phyloP scores from a whole-genome alignment of 2,888 invertebrate genomes.

The Epirrhoe alternata region DNA sequence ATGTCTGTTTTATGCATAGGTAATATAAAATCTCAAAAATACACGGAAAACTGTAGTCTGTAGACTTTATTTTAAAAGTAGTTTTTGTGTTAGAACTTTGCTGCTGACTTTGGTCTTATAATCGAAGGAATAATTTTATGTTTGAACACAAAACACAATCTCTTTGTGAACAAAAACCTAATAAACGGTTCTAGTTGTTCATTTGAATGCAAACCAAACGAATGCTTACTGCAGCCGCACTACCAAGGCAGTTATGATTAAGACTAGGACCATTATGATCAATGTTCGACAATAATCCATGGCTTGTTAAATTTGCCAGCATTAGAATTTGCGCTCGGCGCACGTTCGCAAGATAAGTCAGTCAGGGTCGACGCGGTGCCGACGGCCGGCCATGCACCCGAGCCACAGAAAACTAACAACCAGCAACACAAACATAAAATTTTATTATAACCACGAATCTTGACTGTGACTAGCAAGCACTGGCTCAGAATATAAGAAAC shows the following conservation, averaged over 20 bases:
- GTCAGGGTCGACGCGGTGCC: constrained; percentile 84
- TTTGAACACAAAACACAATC: neutral
- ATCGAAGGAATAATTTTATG: neutral
- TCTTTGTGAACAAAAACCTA: neutral
- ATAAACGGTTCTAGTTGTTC: neutral
- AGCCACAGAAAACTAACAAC: constrained; percentile 39
- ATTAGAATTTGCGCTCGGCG: constrained; percentile 83
- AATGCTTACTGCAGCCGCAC: neutral
- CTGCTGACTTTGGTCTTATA: no score
- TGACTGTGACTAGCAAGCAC: constrained; percentile 1
- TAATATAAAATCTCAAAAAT: neutral
- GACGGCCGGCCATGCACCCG: constrained; percentile 84
- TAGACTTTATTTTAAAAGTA: no score
- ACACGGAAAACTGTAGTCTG: no score
- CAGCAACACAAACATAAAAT: constrained; percentile 21
- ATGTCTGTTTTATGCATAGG: neutral
- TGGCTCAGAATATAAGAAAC: neutral
- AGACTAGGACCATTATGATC: constrained; percentile 27
- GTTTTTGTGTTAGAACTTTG: no score
- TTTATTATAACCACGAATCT: neutral
- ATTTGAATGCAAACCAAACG: constrained; percentile 4
- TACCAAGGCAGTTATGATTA: constrained; percentile 22
- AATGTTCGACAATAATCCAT: constrained; percentile 60
- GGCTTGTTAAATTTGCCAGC: constrained; percentile 76
- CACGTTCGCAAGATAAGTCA: constrained; percentile 84